phyloP scores from a whole-genome alignment of 2,797 vertebrate species.

The Fistularia commersonii region DNA sequence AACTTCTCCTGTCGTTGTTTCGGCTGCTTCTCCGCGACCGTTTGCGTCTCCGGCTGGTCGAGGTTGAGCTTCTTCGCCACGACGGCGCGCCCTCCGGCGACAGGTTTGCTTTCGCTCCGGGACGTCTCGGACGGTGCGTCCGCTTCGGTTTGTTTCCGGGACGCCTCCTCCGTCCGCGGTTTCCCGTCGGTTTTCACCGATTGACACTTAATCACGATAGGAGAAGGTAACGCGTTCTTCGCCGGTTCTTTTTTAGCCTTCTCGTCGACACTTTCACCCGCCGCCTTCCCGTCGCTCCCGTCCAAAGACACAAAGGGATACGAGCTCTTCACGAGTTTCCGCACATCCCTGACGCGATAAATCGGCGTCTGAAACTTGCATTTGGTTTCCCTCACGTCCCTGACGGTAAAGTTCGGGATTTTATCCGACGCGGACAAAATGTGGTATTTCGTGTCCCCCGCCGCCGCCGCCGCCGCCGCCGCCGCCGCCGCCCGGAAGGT shows the following conservation, averaged over 20 bases:
- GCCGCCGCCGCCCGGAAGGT: constrained; percentile 66
- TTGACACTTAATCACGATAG: constrained; percentile 91
- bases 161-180: constrained; percentile 19
- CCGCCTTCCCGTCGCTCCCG: constrained; percentile 51
- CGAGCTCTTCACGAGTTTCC: constrained; percentile 92
- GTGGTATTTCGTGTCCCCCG: constrained; percentile 72
- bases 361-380: constrained; percentile 85
- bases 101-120: constrained; percentile 71
- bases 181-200: constrained; percentile 78
- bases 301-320: constrained; percentile 84
- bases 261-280: constrained; percentile 57
- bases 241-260: constrained; percentile 65
- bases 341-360: constrained; percentile 93
- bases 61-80: constrained; percentile 74
- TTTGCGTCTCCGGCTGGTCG: constrained; percentile 68
- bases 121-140: constrained; percentile 38
- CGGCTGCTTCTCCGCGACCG: constrained; percentile 72
- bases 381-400: constrained; percentile 87
- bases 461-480: no score
- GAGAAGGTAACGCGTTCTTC: constrained; percentile 71
- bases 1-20: constrained; percentile 77
- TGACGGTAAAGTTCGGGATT: constrained; percentile 87
- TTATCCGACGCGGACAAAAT: constrained; percentile 72
- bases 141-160: constrained; percentile 33
- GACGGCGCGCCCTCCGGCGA: constrained; percentile 65